phyloP scores from a whole-genome alignment of 1,140 invertebrate species.

The Trichonephila clavipes region DNA sequence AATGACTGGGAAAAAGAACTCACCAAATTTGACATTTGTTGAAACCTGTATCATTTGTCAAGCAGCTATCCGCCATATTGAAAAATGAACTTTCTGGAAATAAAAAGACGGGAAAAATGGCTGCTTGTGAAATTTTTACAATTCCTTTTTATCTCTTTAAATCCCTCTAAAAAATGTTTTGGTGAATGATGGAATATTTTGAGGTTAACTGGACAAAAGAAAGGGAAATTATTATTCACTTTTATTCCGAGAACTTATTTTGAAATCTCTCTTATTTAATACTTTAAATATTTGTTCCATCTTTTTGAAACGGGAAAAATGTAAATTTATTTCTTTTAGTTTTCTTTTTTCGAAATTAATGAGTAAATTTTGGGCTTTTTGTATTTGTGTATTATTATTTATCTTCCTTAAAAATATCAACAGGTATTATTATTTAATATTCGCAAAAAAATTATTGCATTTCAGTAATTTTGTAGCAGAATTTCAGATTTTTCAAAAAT shows the following conservation, averaged over 20 bases:
- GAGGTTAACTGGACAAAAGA: background rate
- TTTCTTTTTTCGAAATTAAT: too few species aligned
- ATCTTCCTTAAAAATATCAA: too few species aligned
- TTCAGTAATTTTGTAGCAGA: too few species aligned
- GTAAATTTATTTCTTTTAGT: too few species aligned
- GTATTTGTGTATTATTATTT: too few species aligned
- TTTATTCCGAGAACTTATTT: background rate
- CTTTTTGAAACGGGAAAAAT: too few species aligned
- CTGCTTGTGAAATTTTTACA: background rate
- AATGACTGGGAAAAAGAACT: slow-evolving; percentile 14
- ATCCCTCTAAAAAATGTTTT: background rate
- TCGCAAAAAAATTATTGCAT: too few species aligned
- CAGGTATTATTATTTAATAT: too few species aligned
- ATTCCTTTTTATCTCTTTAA: background rate
- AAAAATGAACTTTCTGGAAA: slow-evolving; percentile 31
- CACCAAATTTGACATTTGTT: slow-evolving; percentile 37
- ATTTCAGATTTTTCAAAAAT: too few species aligned
- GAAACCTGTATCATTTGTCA: slow-evolving; percentile 71
- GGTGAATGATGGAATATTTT: background rate
- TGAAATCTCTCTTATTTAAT: background rate
- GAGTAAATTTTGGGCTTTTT: too few species aligned
- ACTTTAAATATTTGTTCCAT: background rate
- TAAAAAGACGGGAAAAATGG: background rate
- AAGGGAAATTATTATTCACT: background rate
- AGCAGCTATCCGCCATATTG: background rate